These are phyloP conservation scores for Synanthedon myopaeformis DNA, from an alignment of 2,888 invertebrate species.

Conservation along the genomic window DNA sequence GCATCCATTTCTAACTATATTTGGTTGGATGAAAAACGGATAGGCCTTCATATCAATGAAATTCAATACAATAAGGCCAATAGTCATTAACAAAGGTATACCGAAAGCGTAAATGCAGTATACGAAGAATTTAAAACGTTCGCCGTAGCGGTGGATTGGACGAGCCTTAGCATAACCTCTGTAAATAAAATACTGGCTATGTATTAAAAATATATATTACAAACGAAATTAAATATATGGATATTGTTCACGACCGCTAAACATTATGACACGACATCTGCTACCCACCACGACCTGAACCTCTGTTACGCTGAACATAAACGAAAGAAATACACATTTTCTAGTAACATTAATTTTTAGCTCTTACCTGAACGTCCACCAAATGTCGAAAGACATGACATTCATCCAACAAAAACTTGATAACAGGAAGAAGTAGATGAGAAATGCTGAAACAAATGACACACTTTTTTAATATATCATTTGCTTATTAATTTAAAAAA, in stretches of 20 bases:
- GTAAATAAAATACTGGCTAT: slow-evolving; percentile 8
- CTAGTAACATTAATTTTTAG: neutral
- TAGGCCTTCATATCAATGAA: slow-evolving; percentile 15
- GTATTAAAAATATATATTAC: too few relatives aligned
- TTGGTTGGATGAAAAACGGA: slow-evolving; percentile 45
- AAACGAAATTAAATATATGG: too few relatives aligned
- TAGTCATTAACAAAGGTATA: slow-evolving; percentile 34
- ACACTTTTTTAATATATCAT: neutral
- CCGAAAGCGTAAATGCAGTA: slow-evolving; percentile 49
- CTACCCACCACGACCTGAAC: too few relatives aligned
- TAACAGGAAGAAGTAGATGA: slow-evolving; percentile 39
- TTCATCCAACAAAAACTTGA: slow-evolving; percentile 60
- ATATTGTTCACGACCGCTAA: too few relatives aligned
- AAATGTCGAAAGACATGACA: slow-evolving; percentile 56
- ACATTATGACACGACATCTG: too few relatives aligned
- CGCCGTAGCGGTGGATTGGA: slow-evolving; percentile 47
- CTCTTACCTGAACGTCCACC: slow-evolving; percentile 58
- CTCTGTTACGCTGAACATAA: too few relatives aligned
- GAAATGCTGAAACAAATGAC: slow-evolving; percentile 27
- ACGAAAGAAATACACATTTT: too few relatives aligned
- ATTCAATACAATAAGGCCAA: slow-evolving; percentile 23
- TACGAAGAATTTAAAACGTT: slow-evolving; percentile 43
- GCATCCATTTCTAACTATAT: slow-evolving; percentile 28
- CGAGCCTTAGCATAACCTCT: slow-evolving; percentile 58
- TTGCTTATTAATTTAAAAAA: neutral